phyloP scores from a whole-genome alignment of 2,888 invertebrate species.

The Nephrotoma flavescens region DNA sequence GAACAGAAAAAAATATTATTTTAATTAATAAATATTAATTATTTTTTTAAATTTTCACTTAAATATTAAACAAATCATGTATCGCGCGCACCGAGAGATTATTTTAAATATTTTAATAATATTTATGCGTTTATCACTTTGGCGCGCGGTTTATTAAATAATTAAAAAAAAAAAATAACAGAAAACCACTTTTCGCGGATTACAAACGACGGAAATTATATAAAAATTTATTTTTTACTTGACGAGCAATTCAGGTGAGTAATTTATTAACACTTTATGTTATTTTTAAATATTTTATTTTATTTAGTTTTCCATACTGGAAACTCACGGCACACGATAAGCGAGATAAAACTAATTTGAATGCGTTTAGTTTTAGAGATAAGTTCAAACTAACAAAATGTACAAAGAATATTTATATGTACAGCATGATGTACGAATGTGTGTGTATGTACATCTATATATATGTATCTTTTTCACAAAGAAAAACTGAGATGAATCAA shows the following conservation, averaged over 20 bases:
- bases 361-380: neutral
- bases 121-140: neutral
- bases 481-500: neutral
- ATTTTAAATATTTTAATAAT: too few species aligned
- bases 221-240: neutral
- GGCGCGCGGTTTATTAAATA: neutral
- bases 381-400: neutral
- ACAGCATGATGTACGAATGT: neutral
- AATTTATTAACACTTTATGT: neutral
- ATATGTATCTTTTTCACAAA: neutral
- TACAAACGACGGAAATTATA: neutral
- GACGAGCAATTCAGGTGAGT: neutral
- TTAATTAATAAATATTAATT: too few species aligned
- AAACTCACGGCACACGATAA: neutral
- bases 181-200: neutral
- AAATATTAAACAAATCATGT: too few species aligned
- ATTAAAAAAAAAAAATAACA: neutral
- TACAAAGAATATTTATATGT: neutral
- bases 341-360: conserved; percentile 1
- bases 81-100: too few species aligned
- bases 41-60: neutral
- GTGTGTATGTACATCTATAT: neutral
- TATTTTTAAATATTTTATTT: too few species aligned
- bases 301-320: neutral
- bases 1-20: too few species aligned